A percentile compares a stretch with the other conserved stretches of the same genome.
Evolutionary conservation across 1,140 invertebrate genomes (phyloP).

Genomic region (Solenopsis fugax): DNA sequence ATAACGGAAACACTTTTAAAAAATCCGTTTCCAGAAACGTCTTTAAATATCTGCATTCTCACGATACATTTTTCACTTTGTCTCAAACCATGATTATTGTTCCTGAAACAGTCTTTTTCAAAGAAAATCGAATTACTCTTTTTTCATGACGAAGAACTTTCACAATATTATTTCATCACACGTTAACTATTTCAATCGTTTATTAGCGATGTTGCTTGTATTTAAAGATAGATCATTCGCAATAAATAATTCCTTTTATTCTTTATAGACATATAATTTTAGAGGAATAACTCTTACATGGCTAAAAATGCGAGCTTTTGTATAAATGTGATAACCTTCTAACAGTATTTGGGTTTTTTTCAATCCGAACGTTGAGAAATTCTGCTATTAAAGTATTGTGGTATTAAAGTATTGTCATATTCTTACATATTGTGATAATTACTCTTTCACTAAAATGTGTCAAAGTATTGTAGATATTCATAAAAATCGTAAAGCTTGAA

Average conservation of each 20-base stretch:
- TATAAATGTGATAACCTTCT: no score
- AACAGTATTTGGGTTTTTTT: no score
- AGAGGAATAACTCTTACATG: background rate
- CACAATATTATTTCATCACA: conserved; percentile 32
- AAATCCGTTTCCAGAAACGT: background rate
- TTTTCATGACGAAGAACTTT: conserved; percentile 13
- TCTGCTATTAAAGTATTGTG: no score
- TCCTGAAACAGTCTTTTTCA: conserved; percentile 5
- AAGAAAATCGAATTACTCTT: background rate
- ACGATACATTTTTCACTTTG: background rate
- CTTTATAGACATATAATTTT: background rate
- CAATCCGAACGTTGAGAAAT: no score
- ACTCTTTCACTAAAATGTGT: no score
- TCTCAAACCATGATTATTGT: conserved; percentile 9
- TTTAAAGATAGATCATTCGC: background rate
- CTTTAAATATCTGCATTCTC: background rate
- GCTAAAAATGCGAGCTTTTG: background rate
- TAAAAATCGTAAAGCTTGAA: no score
- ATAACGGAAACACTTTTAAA: background rate
- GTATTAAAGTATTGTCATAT: no score
- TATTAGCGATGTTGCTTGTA: background rate
- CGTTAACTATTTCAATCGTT: background rate
- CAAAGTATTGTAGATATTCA: no score
- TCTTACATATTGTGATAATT: no score
- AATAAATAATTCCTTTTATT: background rate